Evolutionary conservation across 2,113 vertebrate species (phyloP).

Genomic region (Semnornis frantzii): DNA sequence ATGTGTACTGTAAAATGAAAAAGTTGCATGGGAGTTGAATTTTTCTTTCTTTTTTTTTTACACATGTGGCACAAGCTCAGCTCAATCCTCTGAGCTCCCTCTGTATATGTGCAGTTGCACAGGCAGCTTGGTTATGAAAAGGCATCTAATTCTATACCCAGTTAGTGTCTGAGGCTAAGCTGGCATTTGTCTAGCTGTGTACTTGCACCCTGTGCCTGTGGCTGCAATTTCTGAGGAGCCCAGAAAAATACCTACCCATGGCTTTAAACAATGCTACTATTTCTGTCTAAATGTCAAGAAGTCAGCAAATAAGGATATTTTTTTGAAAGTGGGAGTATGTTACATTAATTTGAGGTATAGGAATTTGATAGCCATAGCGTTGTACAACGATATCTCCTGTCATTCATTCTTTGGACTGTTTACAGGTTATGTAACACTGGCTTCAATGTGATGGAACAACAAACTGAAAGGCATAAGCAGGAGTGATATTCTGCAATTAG

Average conservation of each 20-base stretch:
- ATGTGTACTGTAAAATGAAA: not conserved
- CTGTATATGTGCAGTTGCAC: not conserved
- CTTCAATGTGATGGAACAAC: conserved; percentile 32
- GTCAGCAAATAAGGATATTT: not conserved
- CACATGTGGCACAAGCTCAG: not conserved
- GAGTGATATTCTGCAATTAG: conserved; percentile 60
- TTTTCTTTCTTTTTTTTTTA: not conserved
- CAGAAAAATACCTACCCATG: not conserved
- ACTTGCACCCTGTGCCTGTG: not conserved
- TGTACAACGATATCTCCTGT: not conserved
- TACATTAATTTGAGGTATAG: not conserved
- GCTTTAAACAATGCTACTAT: not conserved
- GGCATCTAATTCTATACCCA: not conserved
- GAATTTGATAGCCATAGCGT: not conserved
- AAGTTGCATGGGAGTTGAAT: not conserved
- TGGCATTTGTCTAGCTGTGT: not conserved
- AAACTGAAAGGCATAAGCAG: conserved; percentile 27
- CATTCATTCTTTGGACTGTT: not conserved
- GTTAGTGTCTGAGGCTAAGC: not conserved
- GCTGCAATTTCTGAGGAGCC: not conserved
- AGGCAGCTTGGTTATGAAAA: not conserved
- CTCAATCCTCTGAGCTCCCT: not conserved
- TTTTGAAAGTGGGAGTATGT: not conserved
- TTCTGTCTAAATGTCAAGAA: not conserved
- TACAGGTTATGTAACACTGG: not conserved